Percentiles rank a stretch among this genome's conserved stretches.
phyloP scores from a whole-genome alignment of 2,888 invertebrate genomes.

The Smittia aterrima region DNA sequence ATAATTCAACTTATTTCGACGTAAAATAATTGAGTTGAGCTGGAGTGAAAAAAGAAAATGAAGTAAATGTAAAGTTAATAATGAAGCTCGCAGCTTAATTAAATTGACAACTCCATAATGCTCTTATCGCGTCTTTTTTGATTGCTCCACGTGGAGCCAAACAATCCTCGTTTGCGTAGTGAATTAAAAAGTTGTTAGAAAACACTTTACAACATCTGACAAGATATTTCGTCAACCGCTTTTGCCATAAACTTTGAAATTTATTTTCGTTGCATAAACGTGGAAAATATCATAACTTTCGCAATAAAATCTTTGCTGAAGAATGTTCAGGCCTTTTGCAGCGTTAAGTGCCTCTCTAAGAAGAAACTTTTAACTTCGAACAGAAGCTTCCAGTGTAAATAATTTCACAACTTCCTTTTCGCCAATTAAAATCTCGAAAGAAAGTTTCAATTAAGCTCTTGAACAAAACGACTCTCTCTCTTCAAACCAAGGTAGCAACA shows the following conservation, averaged over 20 bases:
- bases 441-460: no score
- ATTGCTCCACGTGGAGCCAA: background rate
- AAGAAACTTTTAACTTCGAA: no score
- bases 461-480: no score
- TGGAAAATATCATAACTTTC: background rate
- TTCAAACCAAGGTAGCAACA: no score
- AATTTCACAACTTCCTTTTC: no score
- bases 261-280: background rate
- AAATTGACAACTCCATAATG: background rate
- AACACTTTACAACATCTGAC: slow-evolving; percentile 28
- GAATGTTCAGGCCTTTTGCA: background rate
- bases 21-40: background rate
- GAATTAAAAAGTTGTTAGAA: slow-evolving; percentile 24
- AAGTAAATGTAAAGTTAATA: background rate
- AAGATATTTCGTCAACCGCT: slow-evolving; percentile 7
- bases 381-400: no score
- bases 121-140: background rate
- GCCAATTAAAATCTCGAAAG: no score
- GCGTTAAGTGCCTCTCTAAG: no score
- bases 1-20: no score
- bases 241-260: background rate
- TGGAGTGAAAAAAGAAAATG: background rate
- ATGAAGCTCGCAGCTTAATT: no score
- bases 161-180: background rate
- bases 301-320: slow-evolving; percentile 15